Evolutionary conservation across 2,888 invertebrate genomes (phyloP).

Genomic region (Troides aeacus): DNA sequence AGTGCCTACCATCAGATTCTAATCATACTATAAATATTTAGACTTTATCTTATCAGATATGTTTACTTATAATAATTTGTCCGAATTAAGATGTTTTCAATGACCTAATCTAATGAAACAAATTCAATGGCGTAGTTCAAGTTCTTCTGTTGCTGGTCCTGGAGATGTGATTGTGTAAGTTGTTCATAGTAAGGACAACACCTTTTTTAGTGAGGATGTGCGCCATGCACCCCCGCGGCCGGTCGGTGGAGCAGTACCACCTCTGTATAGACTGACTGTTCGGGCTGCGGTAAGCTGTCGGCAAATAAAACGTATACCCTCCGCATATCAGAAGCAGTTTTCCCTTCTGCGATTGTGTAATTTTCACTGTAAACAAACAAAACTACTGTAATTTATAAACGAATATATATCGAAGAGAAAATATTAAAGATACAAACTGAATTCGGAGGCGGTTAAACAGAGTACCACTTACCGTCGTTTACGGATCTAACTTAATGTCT

Average conservation of each 20-base stretch:
- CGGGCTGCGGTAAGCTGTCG: constrained; percentile 28
- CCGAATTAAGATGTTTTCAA: no score
- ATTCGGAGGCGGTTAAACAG: no score
- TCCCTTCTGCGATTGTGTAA: constrained; percentile 36
- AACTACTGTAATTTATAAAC: not conserved
- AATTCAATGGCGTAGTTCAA: no score
- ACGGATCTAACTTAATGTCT: no score
- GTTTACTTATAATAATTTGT: no score
- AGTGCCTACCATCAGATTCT: no score
- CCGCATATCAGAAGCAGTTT: constrained; percentile 33
- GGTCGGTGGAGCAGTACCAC: constrained; percentile 42
- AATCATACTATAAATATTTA: no score
- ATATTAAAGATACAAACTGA: no score
- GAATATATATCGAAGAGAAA: no score
- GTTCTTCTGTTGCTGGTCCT: constrained; percentile 4
- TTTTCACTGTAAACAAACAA: constrained; percentile 20
- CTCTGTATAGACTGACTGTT: constrained; percentile 20
- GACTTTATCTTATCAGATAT: no score
- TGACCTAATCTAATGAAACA: no score
- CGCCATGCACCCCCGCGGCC: constrained; percentile 40
- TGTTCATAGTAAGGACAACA: not conserved
- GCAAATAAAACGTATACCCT: constrained; percentile 37
- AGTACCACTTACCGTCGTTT: no score
- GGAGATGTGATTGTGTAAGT: constrained; percentile 27
- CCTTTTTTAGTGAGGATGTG: constrained; percentile 30